Evolutionary conservation across 1,140 invertebrate genomes (phyloP), one percentile per base, ranked within the genome.

Genomic region (Linepithema humile): DNA sequence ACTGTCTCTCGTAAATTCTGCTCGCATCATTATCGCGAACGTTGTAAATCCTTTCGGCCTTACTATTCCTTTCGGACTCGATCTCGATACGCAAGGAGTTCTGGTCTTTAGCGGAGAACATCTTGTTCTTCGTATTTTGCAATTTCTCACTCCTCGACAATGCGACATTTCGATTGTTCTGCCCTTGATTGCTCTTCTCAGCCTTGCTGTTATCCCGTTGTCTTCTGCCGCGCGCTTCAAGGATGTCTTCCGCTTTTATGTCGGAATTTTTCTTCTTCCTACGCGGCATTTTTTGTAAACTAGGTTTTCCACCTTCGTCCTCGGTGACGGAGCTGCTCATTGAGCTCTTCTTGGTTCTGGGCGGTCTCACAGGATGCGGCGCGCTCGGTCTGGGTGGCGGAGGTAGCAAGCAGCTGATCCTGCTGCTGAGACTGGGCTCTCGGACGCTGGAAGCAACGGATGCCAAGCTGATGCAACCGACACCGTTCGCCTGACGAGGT

Each of bases 401-500:
- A 9, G 89, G 55, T 4, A 87, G 78, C 65, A 73, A 74, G 38
- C 60, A 65, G 5, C 55, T 86, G 73, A 88, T 93, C 91, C 87
- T 94, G 91, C 87, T 94, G 90, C 50, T 85, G 35, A 55, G 85
- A 74, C 86, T 91, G 17, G 50, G 57, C 20, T 96, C 93, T 29
- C 95, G 95, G 86, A 94, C 80, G 94, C 95, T 93, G 86, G 93
- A 94, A 2, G 80, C 91, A 17, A 92, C 91, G 4, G 91, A 95
- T 0, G 96, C 95, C 53, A 96, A 94, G 91, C 96, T 96, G 77
- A 96, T 95, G 89, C 96, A 96, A 74, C 96, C 96, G 10, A 97
- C 94, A 17, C 97, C 97, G 84, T 97, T 97, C 93, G 95, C 89
- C 95, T 97, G 92, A 95, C 96, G 64, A 94, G 95, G 93, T 91